Evolutionary conservation across 1,140 invertebrate species (phyloP).

Genomic region (Trichonephila clavata): DNA sequence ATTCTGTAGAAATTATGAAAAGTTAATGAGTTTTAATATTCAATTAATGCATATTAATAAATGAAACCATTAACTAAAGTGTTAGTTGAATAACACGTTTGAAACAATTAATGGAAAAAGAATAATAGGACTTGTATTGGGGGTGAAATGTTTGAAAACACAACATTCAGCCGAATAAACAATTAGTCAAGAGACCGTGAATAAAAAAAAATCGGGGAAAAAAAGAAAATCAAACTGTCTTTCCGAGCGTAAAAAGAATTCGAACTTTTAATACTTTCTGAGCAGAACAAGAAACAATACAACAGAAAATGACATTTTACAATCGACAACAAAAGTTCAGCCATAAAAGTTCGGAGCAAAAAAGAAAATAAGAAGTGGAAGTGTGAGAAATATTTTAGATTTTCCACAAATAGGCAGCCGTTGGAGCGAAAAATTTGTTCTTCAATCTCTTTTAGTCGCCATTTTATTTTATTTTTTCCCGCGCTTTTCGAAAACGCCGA

Average conservation of each 20-base stretch:
- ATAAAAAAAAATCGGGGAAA: neutral
- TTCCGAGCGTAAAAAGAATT: neutral
- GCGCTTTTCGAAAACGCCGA: neutral
- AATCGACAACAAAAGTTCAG: neutral
- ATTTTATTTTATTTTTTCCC: conserved; percentile 14
- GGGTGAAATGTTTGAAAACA: neutral
- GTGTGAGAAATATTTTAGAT: conserved; percentile 46
- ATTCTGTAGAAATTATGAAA: too few species aligned
- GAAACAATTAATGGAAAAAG: too few species aligned
- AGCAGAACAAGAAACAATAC: neutral
- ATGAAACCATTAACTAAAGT: too few species aligned
- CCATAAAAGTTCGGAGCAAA: neutral
- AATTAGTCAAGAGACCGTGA: neutral
- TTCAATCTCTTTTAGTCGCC: conserved; percentile 42
- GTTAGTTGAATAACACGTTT: too few species aligned
- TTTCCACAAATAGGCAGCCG: conserved; percentile 34
- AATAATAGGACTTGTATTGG: too few species aligned
- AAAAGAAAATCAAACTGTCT: neutral
- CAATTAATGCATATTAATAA: too few species aligned
- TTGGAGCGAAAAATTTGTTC: conserved; percentile 55
- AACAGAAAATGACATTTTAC: conserved; percentile 13
- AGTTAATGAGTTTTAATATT: too few species aligned
- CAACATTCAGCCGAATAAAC: neutral
- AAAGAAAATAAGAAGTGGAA: neutral
- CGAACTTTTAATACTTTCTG: neutral